Evolutionary conservation across 2,113 vertebrate genomes (phyloP).

Genomic region (Gobiocypris rarus): DNA sequence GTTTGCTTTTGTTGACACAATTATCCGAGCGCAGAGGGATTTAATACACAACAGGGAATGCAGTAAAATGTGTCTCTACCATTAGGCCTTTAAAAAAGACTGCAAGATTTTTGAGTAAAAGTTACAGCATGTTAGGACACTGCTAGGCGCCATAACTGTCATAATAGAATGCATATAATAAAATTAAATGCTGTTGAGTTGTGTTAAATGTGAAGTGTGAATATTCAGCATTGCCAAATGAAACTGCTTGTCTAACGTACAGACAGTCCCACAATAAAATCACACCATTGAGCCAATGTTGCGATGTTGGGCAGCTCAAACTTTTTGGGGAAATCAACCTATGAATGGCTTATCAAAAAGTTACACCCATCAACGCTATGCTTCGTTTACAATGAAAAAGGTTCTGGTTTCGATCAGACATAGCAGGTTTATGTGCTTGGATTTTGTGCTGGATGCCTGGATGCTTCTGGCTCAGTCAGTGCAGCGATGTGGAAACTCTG

Average conservation of each 20-base stretch:
- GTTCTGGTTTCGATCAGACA: neutral
- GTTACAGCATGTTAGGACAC: neutral
- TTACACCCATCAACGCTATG: neutral
- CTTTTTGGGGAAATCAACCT: neutral
- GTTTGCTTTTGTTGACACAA: slow-evolving; percentile 4
- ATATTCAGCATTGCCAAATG: neutral
- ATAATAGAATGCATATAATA: neutral
- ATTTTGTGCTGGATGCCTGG: slow-evolving; percentile 19
- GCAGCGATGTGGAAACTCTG: slow-evolving; percentile 45
- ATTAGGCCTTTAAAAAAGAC: neutral
- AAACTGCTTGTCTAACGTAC: neutral
- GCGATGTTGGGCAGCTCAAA: neutral
- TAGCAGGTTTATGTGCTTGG: slow-evolving; percentile 12
- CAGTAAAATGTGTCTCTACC: neutral
- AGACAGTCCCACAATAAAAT: neutral
- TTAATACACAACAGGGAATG: neutral
- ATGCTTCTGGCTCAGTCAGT: slow-evolving; percentile 29
- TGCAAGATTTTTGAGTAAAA: neutral
- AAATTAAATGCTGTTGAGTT: neutral
- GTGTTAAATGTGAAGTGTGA: neutral
- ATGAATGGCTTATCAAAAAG: neutral
- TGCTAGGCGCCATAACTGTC: neutral
- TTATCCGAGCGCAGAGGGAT: neutral
- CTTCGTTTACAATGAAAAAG: neutral
- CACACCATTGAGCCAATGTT: neutral